Conservation (phyloP, 1,140 invertebrate genomes). For the Teleopsis dalmanni region DNA sequence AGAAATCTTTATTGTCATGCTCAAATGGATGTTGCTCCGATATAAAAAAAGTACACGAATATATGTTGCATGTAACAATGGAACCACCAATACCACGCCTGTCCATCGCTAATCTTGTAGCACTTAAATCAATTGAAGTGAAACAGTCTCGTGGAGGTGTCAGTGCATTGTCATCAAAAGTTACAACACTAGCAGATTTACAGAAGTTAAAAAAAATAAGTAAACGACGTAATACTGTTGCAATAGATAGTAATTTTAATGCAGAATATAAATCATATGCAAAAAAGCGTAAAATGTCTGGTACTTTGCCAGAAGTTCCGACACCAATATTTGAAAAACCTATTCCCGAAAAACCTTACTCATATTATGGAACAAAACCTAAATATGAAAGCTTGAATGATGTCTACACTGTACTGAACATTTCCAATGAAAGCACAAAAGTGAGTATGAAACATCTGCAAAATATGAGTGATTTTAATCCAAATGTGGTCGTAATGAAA, state of each 20-base stretch:
- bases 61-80: constrained; percentile 10
- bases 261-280: no score
- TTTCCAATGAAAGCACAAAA: no score
- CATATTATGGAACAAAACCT: constrained; percentile 10
- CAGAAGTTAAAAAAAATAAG: constrained; percentile 3
- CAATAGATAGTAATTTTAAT: constrained; percentile 2
- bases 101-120: constrained; percentile 9
- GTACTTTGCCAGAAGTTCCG: no score
- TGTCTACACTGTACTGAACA: no score
- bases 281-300: no score
- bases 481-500: no score
- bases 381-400: no score
- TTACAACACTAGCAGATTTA: constrained; percentile 1
- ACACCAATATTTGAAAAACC: no score
- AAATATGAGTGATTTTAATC: no score
- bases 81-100: constrained; percentile 15
- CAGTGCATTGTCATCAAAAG: not conserved
- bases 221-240: constrained; percentile 7
- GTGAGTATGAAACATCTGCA: no score
- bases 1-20: not conserved
- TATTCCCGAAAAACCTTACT: no score
- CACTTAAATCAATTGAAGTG: constrained; percentile 11
- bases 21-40: constrained; percentile 9
- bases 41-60: constrained; percentile 6
- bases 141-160: not conserved